Evolutionary conservation across 2,888 invertebrate genomes (phyloP).

Genomic region (Aleiodes alternator): DNA sequence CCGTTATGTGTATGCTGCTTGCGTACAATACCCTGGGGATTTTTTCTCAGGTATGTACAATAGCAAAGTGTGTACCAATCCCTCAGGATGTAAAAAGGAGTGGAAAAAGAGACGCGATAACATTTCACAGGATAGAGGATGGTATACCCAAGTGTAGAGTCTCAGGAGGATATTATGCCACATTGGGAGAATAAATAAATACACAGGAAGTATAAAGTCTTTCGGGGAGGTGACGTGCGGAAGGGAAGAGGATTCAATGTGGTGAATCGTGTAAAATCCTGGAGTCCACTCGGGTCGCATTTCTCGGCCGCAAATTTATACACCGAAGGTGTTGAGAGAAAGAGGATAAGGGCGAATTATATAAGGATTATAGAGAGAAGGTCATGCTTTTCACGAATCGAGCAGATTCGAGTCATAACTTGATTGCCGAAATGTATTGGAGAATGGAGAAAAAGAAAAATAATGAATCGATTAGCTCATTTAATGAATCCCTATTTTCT

Average conservation of each 20-base stretch:
- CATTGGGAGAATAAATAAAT: slow-evolving; percentile 41
- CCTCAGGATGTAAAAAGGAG: slow-evolving; percentile 17
- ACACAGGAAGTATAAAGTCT: slow-evolving; percentile 12
- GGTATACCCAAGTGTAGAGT: slow-evolving; percentile 36
- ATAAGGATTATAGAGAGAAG: neutral
- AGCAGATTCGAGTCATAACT: no score
- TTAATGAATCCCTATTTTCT: no score
- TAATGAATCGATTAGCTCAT: no score
- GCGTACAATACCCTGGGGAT: slow-evolving; percentile 7
- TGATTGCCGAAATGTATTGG: no score
- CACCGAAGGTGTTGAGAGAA: neutral
- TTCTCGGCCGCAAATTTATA: slow-evolving; percentile 20
- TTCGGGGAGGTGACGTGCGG: neutral
- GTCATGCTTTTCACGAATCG: neutral
- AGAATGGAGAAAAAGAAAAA: no score
- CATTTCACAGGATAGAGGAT: slow-evolving; percentile 29
- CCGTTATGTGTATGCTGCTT: slow-evolving; percentile 23
- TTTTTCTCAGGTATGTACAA: slow-evolving; percentile 23
- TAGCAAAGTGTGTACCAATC: slow-evolving; percentile 29
- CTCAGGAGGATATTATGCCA: slow-evolving; percentile 38
- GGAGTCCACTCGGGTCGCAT: slow-evolving; percentile 12
- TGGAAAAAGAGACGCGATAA: slow-evolving; percentile 38
- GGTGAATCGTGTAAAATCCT: neutral
- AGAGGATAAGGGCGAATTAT: neutral
- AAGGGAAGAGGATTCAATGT: neutral